phyloP scores from a whole-genome alignment of 2,888 invertebrate genomes.

The Helicoverpa assulta region DNA sequence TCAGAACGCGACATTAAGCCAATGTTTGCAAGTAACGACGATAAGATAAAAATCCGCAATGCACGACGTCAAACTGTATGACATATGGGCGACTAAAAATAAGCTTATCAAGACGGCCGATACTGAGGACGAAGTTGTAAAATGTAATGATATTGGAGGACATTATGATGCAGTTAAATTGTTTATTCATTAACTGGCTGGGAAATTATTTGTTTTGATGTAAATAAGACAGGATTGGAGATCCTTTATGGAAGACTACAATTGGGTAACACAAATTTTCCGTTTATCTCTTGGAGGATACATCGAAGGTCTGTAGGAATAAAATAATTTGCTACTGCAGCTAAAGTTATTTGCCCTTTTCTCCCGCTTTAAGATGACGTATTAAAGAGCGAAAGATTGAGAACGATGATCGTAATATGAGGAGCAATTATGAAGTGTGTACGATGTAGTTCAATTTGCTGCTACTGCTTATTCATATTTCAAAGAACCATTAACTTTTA shows the following conservation, averaged over 20 bases:
- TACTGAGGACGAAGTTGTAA: constrained; percentile 43
- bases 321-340: not conserved
- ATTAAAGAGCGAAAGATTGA: not conserved
- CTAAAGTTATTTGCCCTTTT: not conserved
- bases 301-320: not conserved
- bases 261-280: not conserved
- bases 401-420: no score
- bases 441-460: not conserved
- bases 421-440: not conserved
- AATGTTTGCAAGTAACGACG: constrained; percentile 56
- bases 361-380: not conserved
- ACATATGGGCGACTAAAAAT: constrained; percentile 64
- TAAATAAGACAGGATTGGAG: not conserved
- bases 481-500: constrained; percentile 11
- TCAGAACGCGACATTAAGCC: constrained; percentile 53
- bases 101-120: constrained; percentile 58
- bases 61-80: constrained; percentile 57
- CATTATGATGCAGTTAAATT: constrained; percentile 23
- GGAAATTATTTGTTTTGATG: constrained; percentile 4
- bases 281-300: not conserved
- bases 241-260: not conserved
- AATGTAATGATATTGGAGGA: constrained; percentile 40
- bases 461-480: not conserved
- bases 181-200: constrained; percentile 18
- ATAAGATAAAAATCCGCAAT: constrained; percentile 74